phyloP scores from a whole-genome alignment of 2,113 vertebrate species.

The Noctilio leporinus region DNA sequence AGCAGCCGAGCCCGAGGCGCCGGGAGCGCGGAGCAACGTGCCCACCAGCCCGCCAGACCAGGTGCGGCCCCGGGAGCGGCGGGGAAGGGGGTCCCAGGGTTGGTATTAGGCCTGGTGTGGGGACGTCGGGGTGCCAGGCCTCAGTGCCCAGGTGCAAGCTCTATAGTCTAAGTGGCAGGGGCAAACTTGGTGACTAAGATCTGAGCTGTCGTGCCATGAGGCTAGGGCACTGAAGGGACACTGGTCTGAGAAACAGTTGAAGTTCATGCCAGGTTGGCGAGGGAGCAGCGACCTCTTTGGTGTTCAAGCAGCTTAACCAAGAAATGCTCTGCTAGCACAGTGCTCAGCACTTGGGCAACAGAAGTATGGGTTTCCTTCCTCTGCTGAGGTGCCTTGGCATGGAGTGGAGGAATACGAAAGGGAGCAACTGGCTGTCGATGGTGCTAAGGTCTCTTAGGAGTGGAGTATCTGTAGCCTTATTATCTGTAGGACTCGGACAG shows the following conservation, averaged over 20 bases:
- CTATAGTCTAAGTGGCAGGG: background rate
- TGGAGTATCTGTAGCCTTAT: background rate
- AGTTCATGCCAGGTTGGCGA: background rate
- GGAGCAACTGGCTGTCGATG: background rate
- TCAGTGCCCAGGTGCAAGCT: rapidly evolving
- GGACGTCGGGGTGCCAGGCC: rapidly evolving
- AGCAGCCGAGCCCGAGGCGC: background rate
- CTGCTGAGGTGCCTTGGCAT: background rate
- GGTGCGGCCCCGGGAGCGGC: background rate
- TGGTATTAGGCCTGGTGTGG: rapidly evolving
- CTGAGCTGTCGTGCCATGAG: conserved; percentile 34
- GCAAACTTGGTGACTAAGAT: background rate
- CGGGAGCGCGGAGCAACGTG: conserved; percentile 12
- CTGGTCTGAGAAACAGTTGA: background rate
- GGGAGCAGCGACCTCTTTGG: background rate
- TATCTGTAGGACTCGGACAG: background rate
- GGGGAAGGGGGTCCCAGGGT: background rate
- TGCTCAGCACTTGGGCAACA: background rate
- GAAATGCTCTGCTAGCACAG: background rate
- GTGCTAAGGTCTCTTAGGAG: background rate
- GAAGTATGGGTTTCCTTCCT: conserved; percentile 24
- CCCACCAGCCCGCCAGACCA: background rate
- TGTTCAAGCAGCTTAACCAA: background rate
- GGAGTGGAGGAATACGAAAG: background rate
- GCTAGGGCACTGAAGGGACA: background rate